Conservation (phyloP, 2,888 invertebrate genomes). For the Griposia aprilina region DNA sequence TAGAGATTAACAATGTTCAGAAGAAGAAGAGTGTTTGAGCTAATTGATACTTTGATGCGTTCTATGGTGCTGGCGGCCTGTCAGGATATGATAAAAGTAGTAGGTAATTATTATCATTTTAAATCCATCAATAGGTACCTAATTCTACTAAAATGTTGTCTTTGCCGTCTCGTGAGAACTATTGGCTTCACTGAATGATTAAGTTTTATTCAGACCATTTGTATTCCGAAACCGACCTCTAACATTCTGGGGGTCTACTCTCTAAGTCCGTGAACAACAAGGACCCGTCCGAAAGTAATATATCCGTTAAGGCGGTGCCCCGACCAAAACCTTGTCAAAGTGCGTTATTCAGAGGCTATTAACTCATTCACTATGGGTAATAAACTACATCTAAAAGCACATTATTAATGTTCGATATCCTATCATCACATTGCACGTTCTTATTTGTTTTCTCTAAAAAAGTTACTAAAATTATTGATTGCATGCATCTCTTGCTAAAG, state of each 20-base stretch:
- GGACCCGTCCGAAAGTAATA: no score
- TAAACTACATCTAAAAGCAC: no score
- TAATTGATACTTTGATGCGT: constrained; percentile 33
- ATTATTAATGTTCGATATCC: no score
- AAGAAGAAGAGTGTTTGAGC: constrained; percentile 17
- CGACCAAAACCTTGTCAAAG: no score
- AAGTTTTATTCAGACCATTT: constrained; percentile 28
- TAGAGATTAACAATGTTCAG: constrained; percentile 1
- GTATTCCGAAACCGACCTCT: constrained; percentile 34
- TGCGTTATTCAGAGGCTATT: no score
- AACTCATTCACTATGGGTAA: no score
- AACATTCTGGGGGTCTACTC: constrained; percentile 6
- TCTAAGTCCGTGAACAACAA: no score
- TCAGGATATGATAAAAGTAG: constrained; percentile 17
- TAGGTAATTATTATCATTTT: background rate
- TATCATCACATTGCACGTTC: no score
- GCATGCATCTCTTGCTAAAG: no score
- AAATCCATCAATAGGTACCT: constrained; percentile 25
- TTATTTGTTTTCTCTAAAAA: no score
- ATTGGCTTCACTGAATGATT: constrained; percentile 16
- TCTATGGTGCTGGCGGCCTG: constrained; percentile 16
- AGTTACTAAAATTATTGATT: no score
- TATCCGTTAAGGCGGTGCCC: no score
- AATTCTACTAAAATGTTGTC: constrained; percentile 20
- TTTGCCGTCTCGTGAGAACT: background rate